Base-by-base conservation (phyloP, 2,113 vertebrate genomes). In the Cervus canadensis region DNA sequence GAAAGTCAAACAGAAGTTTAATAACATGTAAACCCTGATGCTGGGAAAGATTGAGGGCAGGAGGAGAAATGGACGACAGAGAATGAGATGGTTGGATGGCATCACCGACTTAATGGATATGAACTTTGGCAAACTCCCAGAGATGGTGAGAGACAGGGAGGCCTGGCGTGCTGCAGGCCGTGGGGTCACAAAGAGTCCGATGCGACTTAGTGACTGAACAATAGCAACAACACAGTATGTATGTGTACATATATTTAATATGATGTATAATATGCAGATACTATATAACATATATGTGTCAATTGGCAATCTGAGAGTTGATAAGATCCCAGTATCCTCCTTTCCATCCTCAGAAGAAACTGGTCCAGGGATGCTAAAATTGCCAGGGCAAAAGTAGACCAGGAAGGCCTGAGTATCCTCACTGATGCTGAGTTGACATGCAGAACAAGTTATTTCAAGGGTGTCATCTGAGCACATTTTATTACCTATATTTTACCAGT, bases 401-500 rank as follows among this genome's bases (percentile, higher is more conserved):
- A 86, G 84, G 79, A 87, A 52, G 48, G 10, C 14, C 3, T 33
- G 15, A n/a, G 64, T n/a, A 17, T 85, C 14, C 14, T 87, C 67
- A 15, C 0, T 36, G 83, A 83, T 9, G 76, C 45, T 78, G 23
- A 50, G 30, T 60, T 50, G 87, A 43, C 45, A 2, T 11, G 19
- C 84, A 19, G 19, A 88, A 57, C 54, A 86, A n/a, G 40, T 60
- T 71, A 86, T 82, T 59, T 43, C 67, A 88, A 87, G n/a, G 81
- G 76, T 83, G 30, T 62, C 76, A 13, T 91, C 23, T 13, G 25
- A 76, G 43, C n/a, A 43, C 33, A 52, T 33, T 67, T 95, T 57
- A 78, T 91, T 56, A 88, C 60, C 88, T 90, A 0, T 78, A 19
- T 88, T 97, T 94, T 79, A 40, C 76, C 64, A 45, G 28, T 81